A percentile compares a stretch with the other conserved stretches of the same genome.
Evolutionary conservation across 2,888 invertebrate species (phyloP).

Genomic region (Spilosoma lubricipeda): DNA sequence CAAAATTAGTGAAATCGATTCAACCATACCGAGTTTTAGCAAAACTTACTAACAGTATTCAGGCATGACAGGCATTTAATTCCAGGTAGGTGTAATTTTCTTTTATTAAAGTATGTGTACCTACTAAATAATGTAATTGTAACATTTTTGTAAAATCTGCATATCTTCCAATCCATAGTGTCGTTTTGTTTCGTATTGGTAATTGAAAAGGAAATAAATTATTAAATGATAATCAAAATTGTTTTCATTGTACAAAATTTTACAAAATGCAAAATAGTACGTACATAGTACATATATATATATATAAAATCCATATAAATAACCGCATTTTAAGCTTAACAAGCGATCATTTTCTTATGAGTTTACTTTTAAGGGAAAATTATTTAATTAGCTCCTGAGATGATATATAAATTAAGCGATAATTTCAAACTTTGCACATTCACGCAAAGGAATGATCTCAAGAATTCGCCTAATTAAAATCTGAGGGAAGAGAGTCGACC

Average conservation of each 20-base stretch:
- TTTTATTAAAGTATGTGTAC: no score
- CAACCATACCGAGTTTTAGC: no score
- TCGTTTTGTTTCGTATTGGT: no score
- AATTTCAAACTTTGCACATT: slow-evolving; percentile 31
- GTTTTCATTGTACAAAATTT: background rate
- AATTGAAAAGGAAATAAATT: no score
- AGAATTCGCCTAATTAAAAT: slow-evolving; percentile 44
- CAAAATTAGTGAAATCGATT: no score
- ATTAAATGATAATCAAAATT: background rate
- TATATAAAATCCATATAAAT: background rate
- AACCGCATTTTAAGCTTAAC: background rate
- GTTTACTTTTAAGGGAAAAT: background rate
- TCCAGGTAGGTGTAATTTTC: no score
- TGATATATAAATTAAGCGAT: slow-evolving; percentile 27
- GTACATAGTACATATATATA: no score
- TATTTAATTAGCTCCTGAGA: background rate
- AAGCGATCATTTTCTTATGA: background rate
- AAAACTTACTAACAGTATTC: no score
- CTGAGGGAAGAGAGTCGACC: slow-evolving; percentile 34
- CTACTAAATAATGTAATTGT: no score
- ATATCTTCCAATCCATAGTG: no score
- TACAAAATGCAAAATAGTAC: background rate
- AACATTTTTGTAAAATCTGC: no score
- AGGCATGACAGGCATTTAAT: no score
- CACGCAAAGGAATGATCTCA: slow-evolving; percentile 22